Base-by-base conservation (phyloP, 1,140 invertebrate genomes). In the Patella vulgata region DNA sequence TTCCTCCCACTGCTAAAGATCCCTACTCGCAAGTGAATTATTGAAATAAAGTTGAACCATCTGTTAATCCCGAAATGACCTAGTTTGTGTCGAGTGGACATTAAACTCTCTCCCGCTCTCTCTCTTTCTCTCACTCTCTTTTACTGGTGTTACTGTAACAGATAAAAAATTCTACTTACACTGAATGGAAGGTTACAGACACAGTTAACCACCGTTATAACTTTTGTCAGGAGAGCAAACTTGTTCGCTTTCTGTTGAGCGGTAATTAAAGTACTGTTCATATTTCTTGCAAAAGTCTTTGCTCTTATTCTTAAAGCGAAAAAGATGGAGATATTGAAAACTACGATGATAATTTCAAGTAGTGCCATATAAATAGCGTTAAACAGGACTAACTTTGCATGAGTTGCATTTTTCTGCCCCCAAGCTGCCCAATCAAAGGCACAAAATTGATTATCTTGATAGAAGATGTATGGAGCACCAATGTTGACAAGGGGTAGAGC, bases 181-280 rank as follows among this genome's bases (percentile, higher is more conserved):
- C 27, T 31, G 36, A 54, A 54, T 54, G 52, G 52, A 30, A 36
- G 6, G 25, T 17, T 54, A 42, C 52, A 54, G 52, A 54, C 23
- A 40, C 33, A 39, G 33, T 54, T 54, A 5, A 54, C 52, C 1
- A 42, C 12, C 6, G 39, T 33, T 23, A 54, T 27, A 21, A 42
- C 52, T 27, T 40, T 42, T 17, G 21, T 54, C 6, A 54, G 33
- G 21, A 54, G 33, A 40, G 52, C n/a, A 21, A 54, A 54, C 8
- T 27, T n/a, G 3, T 54, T 54, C 31, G 52, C 30, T 31, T 36
- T 42, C 31, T 36, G 21, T 9, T 12, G 19, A 19, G 17, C 46
- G 12, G 23, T 21, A 9, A 21, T 12, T 48, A 21, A 14, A 1
- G 27, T 21, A 48, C 14, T 12, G 21, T 48, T 17, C 46, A 21